Evolutionary conservation across 2,113 vertebrate genomes (phyloP), one percentile per base, ranked within the genome.

Genomic region (Oreamnos americanus): DNA sequence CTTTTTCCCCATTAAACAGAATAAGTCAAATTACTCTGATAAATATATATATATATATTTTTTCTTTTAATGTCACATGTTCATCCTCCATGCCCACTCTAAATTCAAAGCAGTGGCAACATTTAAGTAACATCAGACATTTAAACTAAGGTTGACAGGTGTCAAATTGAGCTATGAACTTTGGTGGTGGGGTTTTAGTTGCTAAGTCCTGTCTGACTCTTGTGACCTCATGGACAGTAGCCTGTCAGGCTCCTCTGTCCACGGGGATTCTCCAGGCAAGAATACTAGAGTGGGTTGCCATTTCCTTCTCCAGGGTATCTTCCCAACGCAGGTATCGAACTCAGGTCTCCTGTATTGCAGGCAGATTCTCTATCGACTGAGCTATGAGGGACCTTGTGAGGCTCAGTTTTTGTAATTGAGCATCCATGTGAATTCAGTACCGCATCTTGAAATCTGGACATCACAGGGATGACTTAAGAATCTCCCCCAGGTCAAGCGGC

Each of bases 31-130:
- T 71, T 39, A 23, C n/a, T 36, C 67, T 94, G n/a, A 28, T 33
- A 62, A 47, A 51, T 49, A 51, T 15, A 51, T 33, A 64, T 11
- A 13, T 62, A 62, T 60, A 28, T 60, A 60, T 60, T 90, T 88
- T 90, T 89, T 45, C 43, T 82, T 98, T 98, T 83, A 62, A 55
- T 96, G n/a, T 14, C 19, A 21, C 16, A 43, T 21, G 87, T 57
- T 93, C 53, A 79, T 23, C 21, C 5, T 51, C n/a, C 7, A 36
- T 39, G 30, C 25, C 95, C 6, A 45, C 71, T 86, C 30, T 15
- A 51, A 96, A 93, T 97, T 96, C 96, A 98, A 92, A 95, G 64
- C 53, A 94, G 81, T 93, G 79, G 57, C 8, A 90, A 3, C 49
- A 97, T 98, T 33, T 81, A 94, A 90, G 23, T 98, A 94, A 94